Conservation (phyloP, 2,888 invertebrate genomes). For the Brachylomia viminalis region DNA sequence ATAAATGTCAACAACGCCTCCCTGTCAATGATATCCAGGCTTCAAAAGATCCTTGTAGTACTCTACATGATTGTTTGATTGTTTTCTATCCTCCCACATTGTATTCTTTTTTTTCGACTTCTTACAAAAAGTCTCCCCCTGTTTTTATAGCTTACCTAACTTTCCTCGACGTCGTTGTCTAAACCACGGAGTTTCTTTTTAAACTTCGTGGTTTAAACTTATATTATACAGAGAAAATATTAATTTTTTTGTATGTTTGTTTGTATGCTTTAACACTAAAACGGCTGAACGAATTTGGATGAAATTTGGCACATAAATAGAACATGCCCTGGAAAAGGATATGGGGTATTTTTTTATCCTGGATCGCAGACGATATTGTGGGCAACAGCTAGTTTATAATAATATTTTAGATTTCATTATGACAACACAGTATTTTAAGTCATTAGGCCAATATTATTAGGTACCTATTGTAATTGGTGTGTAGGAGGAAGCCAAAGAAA, state of each 20-base stretch:
- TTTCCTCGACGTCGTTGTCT: background rate
- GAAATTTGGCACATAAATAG: too few species aligned
- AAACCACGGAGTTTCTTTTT: too few species aligned
- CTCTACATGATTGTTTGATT: too few species aligned
- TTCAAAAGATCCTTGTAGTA: background rate
- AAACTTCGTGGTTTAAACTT: too few species aligned
- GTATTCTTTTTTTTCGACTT: background rate
- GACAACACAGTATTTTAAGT: background rate
- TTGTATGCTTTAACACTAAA: too few species aligned
- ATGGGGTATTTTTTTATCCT: too few species aligned
- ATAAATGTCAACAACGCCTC: background rate
- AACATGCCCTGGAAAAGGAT: too few species aligned
- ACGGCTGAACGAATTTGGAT: too few species aligned
- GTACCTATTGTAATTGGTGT: background rate
- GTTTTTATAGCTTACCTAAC: background rate
- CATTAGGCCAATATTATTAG: background rate
- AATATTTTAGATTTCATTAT: background rate
- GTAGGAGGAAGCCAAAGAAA: slow-evolving; percentile 13
- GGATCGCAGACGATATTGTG: too few species aligned
- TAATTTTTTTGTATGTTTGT: too few species aligned
- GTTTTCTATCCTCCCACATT: background rate
- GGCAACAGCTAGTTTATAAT: background rate
- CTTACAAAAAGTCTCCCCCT: background rate
- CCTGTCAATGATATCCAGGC: background rate
- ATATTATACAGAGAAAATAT: too few species aligned